These are phyloP conservation scores for Corydoras maculifer DNA, from an alignment of 2,113 vertebrate genomes.

Conservation along the genomic window DNA sequence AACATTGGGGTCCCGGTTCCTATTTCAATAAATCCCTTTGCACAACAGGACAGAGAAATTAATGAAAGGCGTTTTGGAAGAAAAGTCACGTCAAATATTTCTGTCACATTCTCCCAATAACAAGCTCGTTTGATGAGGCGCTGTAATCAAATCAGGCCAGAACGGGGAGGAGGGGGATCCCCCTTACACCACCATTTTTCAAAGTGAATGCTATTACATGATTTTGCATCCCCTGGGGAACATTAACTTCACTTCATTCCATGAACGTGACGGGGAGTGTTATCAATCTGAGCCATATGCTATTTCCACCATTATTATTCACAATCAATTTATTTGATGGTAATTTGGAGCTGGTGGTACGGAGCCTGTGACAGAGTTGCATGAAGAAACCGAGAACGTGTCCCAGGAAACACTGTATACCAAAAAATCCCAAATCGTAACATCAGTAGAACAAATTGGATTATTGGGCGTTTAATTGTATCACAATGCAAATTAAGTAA, in stretches of 20 bases:
- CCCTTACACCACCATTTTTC: slow-evolving; percentile 39
- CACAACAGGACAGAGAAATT: slow-evolving; percentile 28
- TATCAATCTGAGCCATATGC: slow-evolving; percentile 14
- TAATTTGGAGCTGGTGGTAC: neutral
- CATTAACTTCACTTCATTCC: slow-evolving; percentile 34
- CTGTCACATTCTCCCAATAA: slow-evolving; percentile 37
- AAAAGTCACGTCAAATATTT: slow-evolving; percentile 42
- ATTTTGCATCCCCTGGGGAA: slow-evolving; percentile 20
- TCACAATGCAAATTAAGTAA: no score
- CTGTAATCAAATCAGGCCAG: slow-evolving; percentile 32
- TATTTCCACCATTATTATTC: neutral
- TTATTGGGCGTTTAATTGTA: no score
- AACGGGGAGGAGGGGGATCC: slow-evolving; percentile 23
- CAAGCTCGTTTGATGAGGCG: slow-evolving; percentile 40
- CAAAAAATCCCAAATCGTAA: no score
- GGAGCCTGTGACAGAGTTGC: neutral
- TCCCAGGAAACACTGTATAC: neutral
- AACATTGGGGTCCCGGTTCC: slow-evolving; percentile 35
- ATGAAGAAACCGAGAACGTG: neutral
- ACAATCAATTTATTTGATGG: slow-evolving; percentile 8
- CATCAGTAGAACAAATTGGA: no score
- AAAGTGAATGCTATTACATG: slow-evolving; percentile 36
- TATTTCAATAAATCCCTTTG: slow-evolving; percentile 36
- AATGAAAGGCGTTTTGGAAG: slow-evolving; percentile 42
- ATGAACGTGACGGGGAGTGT: slow-evolving; percentile 5